These are phyloP conservation scores for Melanerpes aurifrons DNA, from an alignment of 2,113 vertebrate genomes.

Conservation along the genomic window DNA sequence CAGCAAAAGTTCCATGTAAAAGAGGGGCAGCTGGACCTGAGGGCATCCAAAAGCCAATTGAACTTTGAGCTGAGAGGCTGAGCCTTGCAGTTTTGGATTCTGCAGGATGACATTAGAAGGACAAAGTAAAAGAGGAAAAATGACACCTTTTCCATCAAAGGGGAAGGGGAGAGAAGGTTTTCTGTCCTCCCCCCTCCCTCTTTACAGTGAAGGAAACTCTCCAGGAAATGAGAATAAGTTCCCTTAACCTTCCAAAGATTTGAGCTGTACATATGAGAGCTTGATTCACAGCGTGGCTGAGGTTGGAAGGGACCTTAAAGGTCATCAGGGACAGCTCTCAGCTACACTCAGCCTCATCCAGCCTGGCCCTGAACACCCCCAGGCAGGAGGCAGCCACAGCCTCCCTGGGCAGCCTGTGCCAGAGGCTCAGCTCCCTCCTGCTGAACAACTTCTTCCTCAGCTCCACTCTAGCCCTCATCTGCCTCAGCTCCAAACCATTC, in stretches of 20 bases:
- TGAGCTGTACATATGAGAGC: not conserved
- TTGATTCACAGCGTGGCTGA: too few species aligned
- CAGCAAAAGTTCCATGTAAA: slow-evolving; percentile 49
- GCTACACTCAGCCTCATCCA: too few species aligned
- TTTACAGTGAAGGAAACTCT: not conserved
- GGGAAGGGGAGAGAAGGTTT: not conserved
- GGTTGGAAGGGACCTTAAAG: too few species aligned
- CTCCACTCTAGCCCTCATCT: too few species aligned
- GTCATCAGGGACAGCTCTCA: too few species aligned
- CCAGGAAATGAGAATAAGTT: not conserved
- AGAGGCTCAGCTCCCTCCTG: too few species aligned
- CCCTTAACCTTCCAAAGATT: not conserved
- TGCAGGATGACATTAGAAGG: slow-evolving; percentile 42
- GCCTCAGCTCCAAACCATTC: too few species aligned
- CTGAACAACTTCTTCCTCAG: too few species aligned
- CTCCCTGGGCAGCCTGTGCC: too few species aligned
- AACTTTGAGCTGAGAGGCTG: slow-evolving; percentile 28
- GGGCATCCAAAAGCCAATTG: slow-evolving; percentile 38
- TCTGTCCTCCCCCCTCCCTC: not conserved
- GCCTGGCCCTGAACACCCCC: too few species aligned
- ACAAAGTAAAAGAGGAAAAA: not conserved
- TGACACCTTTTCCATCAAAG: not conserved
- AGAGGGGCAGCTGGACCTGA: slow-evolving; percentile 27
- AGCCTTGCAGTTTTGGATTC: not conserved
- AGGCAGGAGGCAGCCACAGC: too few species aligned